Percentiles rank a stretch among this genome's conserved stretches.
These are phyloP conservation scores for Neolamprologus longior DNA, from an alignment of 2,113 vertebrate species.

Conservation along the genomic window DNA sequence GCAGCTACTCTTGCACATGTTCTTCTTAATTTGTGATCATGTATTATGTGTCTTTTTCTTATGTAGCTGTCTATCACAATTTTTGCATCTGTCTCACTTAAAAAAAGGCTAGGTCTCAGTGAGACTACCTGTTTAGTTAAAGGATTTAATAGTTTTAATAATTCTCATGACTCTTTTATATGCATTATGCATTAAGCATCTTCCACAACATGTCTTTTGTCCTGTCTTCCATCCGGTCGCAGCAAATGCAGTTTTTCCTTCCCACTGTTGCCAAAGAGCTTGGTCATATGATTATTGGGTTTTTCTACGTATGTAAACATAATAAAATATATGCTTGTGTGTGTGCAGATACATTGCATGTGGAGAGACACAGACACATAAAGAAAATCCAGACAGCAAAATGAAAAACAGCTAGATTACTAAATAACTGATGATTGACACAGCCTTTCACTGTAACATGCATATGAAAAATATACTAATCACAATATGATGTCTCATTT, in stretches of 20 bases:
- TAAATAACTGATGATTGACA: neutral
- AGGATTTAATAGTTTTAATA: neutral
- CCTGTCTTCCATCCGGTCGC: neutral
- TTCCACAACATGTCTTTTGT: neutral
- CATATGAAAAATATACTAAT: neutral
- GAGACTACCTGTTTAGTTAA: neutral
- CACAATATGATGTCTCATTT: neutral
- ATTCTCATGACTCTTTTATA: neutral
- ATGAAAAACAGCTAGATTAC: neutral
- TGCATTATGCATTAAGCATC: neutral
- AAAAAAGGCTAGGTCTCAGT: neutral
- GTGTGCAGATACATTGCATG: neutral
- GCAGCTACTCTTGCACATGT: neutral
- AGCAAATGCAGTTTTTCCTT: accelerated
- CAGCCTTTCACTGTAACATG: neutral
- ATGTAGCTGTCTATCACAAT: neutral
- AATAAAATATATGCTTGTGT: neutral
- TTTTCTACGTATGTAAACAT: neutral
- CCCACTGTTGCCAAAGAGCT: neutral
- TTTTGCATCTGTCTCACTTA: neutral
- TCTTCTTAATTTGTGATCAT: neutral
- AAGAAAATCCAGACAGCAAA: neutral
- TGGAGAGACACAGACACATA: neutral
- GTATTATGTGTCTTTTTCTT: neutral
- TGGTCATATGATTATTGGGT: neutral